Conservation (phyloP, 2,888 invertebrate species). For the Drosophila percnosoma region DNA sequence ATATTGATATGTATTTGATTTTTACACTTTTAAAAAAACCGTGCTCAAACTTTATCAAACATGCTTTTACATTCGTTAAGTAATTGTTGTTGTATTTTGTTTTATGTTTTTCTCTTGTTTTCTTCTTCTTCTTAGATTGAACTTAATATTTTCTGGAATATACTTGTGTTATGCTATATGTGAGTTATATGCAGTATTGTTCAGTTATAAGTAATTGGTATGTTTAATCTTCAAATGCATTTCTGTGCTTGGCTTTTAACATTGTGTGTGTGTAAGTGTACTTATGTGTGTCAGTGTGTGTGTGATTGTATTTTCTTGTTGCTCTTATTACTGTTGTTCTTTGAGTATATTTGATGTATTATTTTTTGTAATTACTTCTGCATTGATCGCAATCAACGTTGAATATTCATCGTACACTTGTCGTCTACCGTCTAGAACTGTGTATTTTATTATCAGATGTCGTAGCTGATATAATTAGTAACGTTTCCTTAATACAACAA, state of each 20-base stretch:
- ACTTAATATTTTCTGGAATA: slow-evolving; percentile 24
- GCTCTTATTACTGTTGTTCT: slow-evolving; percentile 29
- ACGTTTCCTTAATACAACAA: slow-evolving; percentile 65
- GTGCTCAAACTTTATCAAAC: slow-evolving; percentile 65
- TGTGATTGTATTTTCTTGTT: slow-evolving; percentile 28
- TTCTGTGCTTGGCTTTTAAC: slow-evolving; percentile 64
- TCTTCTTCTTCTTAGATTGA: slow-evolving; percentile 21
- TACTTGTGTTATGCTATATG: slow-evolving; percentile 34
- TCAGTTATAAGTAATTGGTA: slow-evolving; percentile 52
- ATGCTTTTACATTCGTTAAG: slow-evolving; percentile 44
- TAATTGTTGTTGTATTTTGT: slow-evolving; percentile 32
- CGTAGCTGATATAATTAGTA: slow-evolving; percentile 83
- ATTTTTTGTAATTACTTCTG: slow-evolving; percentile 30
- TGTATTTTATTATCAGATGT: slow-evolving; percentile 84
- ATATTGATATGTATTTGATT: slow-evolving; percentile 84
- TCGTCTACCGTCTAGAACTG: slow-evolving; percentile 70
- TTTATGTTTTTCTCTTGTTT: slow-evolving; percentile 8
- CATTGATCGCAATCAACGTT: slow-evolving; percentile 62
- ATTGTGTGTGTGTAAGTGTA: slow-evolving; percentile 40
- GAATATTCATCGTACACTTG: slow-evolving; percentile 76
- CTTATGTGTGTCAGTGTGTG: slow-evolving; percentile 32
- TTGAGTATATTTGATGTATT: slow-evolving; percentile 21
- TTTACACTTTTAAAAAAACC: slow-evolving; percentile 82
- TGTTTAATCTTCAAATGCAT: slow-evolving; percentile 65
- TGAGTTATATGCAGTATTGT: slow-evolving; percentile 48